phyloP scores from a whole-genome alignment of 1,140 invertebrate genomes.

The Chymomyza costata region DNA sequence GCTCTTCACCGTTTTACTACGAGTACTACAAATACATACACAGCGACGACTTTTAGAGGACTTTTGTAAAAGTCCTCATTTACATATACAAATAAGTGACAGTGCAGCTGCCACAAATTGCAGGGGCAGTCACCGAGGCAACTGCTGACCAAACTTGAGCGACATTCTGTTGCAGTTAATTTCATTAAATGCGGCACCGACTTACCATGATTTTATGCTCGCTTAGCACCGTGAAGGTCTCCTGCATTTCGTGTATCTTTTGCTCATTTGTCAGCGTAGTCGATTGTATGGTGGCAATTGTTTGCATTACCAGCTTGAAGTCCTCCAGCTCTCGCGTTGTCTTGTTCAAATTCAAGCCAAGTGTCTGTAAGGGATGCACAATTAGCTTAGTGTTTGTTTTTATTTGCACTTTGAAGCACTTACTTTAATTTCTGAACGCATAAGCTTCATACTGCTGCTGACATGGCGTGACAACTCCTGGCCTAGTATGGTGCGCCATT shows the following conservation, averaged over 20 bases:
- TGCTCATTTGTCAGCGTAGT: slow-evolving; percentile 86
- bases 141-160: background rate
- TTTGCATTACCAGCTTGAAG: slow-evolving; percentile 89
- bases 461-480: slow-evolving; percentile 79
- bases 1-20: too few relatives aligned
- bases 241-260: slow-evolving; percentile 81
- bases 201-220: slow-evolving; percentile 78
- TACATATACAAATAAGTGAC: slow-evolving; percentile 63
- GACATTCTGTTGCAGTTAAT: background rate
- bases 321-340: slow-evolving; percentile 85
- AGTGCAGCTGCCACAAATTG: slow-evolving; percentile 33
- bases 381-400: slow-evolving; percentile 1
- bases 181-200: slow-evolving; percentile 2
- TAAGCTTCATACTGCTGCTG: slow-evolving; percentile 79
- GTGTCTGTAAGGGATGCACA: slow-evolving; percentile 70
- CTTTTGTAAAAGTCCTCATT: slow-evolving; percentile 70
- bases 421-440: slow-evolving; percentile 77
- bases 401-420: slow-evolving; percentile 17
- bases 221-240: slow-evolving; percentile 79
- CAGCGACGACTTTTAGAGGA: slow-evolving; percentile 37
- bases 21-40: too few relatives aligned
- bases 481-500: slow-evolving; percentile 84
- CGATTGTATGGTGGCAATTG: slow-evolving; percentile 84
- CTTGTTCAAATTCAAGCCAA: slow-evolving; percentile 80
- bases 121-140: slow-evolving; percentile 1